Evolutionary conservation across 1,140 invertebrate species (phyloP).

Genomic region (Caenorhabditis remanei): DNA sequence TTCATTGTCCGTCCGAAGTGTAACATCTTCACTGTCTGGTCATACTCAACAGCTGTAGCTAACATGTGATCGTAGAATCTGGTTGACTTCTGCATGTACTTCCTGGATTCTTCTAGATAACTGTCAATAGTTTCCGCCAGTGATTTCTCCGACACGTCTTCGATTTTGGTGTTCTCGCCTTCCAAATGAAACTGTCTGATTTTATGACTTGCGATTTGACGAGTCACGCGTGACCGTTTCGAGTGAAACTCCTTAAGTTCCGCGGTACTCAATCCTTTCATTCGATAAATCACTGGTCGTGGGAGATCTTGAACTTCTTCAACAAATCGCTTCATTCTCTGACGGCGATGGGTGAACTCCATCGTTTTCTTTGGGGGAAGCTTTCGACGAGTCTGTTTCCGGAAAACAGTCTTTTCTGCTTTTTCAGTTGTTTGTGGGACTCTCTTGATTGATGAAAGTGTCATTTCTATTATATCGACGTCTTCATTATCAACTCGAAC

Average conservation of each 20-base stretch:
- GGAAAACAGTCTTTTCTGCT: too few species aligned
- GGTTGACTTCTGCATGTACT: not conserved
- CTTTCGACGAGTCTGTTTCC: too few species aligned
- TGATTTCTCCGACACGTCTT: not conserved
- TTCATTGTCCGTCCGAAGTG: not conserved
- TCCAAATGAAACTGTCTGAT: conserved; percentile 7
- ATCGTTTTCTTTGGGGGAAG: too few species aligned
- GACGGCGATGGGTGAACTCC: too few species aligned
- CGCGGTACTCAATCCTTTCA: too few species aligned
- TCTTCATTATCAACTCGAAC: too few species aligned
- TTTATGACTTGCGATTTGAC: not conserved
- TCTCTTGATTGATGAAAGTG: too few species aligned
- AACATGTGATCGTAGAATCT: not conserved
- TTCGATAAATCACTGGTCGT: too few species aligned
- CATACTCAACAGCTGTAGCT: not conserved
- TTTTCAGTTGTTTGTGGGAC: too few species aligned
- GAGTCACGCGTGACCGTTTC: not conserved
- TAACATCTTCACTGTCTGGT: not conserved
- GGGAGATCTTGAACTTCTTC: too few species aligned
- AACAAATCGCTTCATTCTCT: too few species aligned
- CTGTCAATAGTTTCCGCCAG: not conserved
- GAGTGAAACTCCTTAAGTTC: not conserved
- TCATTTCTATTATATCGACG: too few species aligned
- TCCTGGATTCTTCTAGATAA: not conserved
- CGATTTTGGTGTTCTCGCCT: not conserved